Evolutionary conservation across 1,140 invertebrate genomes (phyloP).

Genomic region (Drosophila kurseongensis): DNA sequence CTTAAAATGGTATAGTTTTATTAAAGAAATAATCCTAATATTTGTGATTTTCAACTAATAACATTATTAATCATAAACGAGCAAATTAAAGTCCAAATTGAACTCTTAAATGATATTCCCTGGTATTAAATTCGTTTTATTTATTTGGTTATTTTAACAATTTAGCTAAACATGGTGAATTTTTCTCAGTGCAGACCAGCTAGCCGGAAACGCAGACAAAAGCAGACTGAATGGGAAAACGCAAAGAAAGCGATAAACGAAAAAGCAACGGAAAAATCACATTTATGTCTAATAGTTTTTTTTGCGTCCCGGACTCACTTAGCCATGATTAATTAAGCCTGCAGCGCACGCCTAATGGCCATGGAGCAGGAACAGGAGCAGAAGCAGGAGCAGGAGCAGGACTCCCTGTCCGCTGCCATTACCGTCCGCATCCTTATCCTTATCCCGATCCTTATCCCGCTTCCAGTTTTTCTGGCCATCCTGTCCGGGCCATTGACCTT

Average conservation of each 20-base stretch:
- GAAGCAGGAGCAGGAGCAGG: not conserved
- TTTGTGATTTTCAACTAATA: too few relatives aligned
- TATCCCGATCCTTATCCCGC: constrained; percentile 11
- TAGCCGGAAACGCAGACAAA: constrained; percentile 60
- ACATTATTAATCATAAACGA: too few relatives aligned
- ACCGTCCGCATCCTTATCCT: constrained; percentile 11
- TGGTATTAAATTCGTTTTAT: not conserved
- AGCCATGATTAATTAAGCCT: constrained; percentile 75
- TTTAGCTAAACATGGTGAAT: too few relatives aligned
- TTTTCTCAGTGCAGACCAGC: constrained; percentile 23
- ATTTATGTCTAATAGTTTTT: constrained; percentile 75
- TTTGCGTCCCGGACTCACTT: constrained; percentile 52
- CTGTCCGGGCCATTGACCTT: constrained; percentile 44
- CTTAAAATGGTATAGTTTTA: too few relatives aligned
- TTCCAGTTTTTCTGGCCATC: not conserved
- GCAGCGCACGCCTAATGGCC: constrained; percentile 73
- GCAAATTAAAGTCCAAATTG: too few relatives aligned
- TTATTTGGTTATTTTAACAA: too few relatives aligned
- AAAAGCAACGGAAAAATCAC: constrained; percentile 54
- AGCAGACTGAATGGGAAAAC: constrained; percentile 16
- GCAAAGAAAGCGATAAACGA: constrained; percentile 33
- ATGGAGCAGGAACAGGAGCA: constrained; percentile 4
- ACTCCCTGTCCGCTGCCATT: constrained; percentile 24
- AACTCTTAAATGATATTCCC: too few relatives aligned
- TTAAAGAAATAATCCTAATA: too few relatives aligned